Evolutionary conservation across 92 coral and sea anemone species (phyloP), one percentile per base, ranked within the genome.

Genomic region (Zoanthus solanderi): DNA sequence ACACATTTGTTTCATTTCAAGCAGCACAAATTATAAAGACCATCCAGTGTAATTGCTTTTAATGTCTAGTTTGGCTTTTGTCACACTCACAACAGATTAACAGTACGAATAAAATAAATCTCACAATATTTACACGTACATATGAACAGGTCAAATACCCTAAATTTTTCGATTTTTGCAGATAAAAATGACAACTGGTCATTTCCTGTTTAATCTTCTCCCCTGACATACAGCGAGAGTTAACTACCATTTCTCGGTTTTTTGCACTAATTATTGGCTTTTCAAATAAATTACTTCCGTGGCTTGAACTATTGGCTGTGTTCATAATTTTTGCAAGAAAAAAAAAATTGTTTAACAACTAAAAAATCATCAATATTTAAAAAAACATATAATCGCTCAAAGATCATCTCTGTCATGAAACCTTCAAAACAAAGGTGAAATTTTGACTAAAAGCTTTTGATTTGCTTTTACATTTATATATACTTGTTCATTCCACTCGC

Each of bases 1-100:
- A 90, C 92, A 95, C 91, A 95, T 95, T 95, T 95, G 98, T 94
- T 90, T 90, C 90, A 81, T 75, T 78, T 93, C 92, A 92, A 93
- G 93, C 87, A 91, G 94, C 88, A 92, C 90, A 92, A 95, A 88
- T 93, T 91, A 89, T 89, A 91, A 89, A 87, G 92, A 23, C 92
- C 96, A 93, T 93, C 94, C 85, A 87, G 56, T 83, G 84, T 95
- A 93, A 95, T 95, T 95, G 98, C 92, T 91, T 88, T 88, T 63
- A 91, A 71, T 90, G 83, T 88, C 87, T 88, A 88, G 87, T 72
- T 84, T 78, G 79, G 63, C 75, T 87, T 91, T 89, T 95, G 94
- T 94, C 98, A 92, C 88, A 77, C 84, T 83, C 83, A 63, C 23
- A 94, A 89, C 92, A 91, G 93, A 87, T 87, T 88, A 94, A 91